These are phyloP conservation scores for Aethes cnicana DNA, from an alignment of 2,888 invertebrate species.

Conservation along the genomic window DNA sequence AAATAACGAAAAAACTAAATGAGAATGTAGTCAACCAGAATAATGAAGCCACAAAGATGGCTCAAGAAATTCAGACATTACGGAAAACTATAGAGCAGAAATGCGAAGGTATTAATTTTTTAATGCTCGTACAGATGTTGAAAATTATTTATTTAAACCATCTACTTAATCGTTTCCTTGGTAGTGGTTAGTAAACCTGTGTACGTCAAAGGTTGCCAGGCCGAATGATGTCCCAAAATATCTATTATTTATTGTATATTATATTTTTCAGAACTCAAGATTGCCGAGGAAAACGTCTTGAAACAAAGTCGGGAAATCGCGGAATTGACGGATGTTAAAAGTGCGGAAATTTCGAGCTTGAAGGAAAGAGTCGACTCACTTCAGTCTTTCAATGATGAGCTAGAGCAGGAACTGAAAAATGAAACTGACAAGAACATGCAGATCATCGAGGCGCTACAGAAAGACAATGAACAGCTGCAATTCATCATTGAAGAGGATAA, in stretches of 20 bases:
- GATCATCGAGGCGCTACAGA: constrained; percentile 44
- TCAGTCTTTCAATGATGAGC: constrained; percentile 37
- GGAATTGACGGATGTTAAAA: constrained; percentile 38
- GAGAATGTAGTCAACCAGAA: constrained; percentile 14
- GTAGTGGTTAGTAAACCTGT: too few relatives aligned
- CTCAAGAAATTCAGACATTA: constrained; percentile 18
- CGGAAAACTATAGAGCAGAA: constrained; percentile 42
- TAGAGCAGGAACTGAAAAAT: constrained; percentile 44
- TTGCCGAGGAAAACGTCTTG: constrained; percentile 37
- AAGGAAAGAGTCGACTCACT: constrained; percentile 38
- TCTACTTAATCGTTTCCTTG: too few relatives aligned
- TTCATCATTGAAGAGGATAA: constrained; percentile 52
- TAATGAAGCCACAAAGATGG: constrained; percentile 21
- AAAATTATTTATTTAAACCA: too few relatives aligned
- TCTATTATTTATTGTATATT: too few relatives aligned
- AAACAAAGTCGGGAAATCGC: constrained; percentile 34
- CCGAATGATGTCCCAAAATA: too few relatives aligned
- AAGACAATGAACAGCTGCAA: constrained; percentile 54
- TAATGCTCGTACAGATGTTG: neutral
- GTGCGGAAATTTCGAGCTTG: constrained; percentile 40
- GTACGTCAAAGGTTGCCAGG: too few relatives aligned
- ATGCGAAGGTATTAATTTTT: constrained; percentile 43
- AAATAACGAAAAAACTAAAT: neutral
- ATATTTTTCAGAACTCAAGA: constrained; percentile 43
- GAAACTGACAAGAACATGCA: constrained; percentile 41